Evolutionary conservation across 2,113 vertebrate species (phyloP).

Genomic region (Thamnophis sirtalis): DNA sequence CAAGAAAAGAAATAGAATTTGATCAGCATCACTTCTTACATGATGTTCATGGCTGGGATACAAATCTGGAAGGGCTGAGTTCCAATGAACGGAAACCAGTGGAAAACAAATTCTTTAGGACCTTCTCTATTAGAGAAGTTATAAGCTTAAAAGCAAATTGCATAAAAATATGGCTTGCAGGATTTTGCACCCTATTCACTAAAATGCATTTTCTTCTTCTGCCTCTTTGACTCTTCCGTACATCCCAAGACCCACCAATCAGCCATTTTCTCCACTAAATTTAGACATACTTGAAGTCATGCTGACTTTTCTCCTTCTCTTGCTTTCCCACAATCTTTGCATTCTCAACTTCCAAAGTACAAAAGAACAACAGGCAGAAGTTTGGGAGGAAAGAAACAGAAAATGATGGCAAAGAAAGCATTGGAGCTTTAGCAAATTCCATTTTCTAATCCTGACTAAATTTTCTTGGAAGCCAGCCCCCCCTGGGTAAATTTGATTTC

Average conservation of each 20-base stretch:
- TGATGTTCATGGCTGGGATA: background rate
- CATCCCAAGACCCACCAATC: background rate
- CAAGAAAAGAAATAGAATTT: background rate
- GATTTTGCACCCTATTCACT: background rate
- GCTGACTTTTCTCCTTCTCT: background rate
- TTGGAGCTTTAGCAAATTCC: conserved; percentile 44
- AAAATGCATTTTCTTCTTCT: background rate
- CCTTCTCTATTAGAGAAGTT: background rate
- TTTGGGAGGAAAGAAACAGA: conserved; percentile 44
- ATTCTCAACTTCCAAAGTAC: conserved; percentile 21
- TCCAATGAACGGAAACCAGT: background rate
- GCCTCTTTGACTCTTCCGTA: background rate
- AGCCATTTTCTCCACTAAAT: background rate
- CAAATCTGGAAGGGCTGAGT: background rate
- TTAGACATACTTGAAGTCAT: background rate
- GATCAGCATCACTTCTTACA: background rate
- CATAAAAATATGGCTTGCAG: background rate
- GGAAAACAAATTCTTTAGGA: background rate
- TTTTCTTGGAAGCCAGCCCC: conserved; percentile 48
- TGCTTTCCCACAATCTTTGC: conserved; percentile 21
- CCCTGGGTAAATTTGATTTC: conserved; percentile 43
- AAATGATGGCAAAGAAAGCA: conserved; percentile 45
- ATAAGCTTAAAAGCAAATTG: background rate
- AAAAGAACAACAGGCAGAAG: conserved; percentile 21
- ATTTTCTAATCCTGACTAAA: conserved; percentile 57